A percentile compares a stretch with the other conserved stretches of the same genome.
These are phyloP conservation scores for Antigone vipio DNA, from an alignment of 2,113 vertebrate genomes.

Conservation along the genomic window DNA sequence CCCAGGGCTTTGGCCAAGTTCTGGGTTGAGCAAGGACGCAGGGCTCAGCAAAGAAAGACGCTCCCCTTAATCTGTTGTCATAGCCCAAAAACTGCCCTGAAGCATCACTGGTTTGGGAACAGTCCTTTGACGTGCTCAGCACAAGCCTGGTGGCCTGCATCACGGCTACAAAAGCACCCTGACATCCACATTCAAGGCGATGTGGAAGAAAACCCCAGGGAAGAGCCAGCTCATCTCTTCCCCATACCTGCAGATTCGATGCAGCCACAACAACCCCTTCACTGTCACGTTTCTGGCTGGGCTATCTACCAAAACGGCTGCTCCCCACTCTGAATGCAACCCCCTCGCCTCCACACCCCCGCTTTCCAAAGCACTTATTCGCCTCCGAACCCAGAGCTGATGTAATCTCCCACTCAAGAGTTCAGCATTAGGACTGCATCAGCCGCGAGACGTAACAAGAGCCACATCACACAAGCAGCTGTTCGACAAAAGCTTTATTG, in stretches of 20 bases:
- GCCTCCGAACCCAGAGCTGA: conserved; percentile 12
- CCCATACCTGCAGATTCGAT: background rate
- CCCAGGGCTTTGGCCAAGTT: background rate
- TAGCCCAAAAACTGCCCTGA: background rate
- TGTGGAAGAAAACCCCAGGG: background rate
- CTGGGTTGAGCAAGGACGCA: background rate
- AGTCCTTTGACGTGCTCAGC: accelerated
- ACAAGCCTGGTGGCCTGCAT: background rate
- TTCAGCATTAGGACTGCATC: conserved; percentile 47
- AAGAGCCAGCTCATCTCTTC: background rate
- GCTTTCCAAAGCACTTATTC: background rate
- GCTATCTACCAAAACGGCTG: background rate
- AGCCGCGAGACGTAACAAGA: background rate
- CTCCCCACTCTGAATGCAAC: background rate
- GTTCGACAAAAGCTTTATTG: conserved; percentile 68
- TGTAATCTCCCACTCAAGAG: conserved; percentile 33
- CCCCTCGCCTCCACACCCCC: background rate
- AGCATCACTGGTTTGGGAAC: background rate
- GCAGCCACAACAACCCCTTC: background rate
- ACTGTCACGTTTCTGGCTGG: accelerated
- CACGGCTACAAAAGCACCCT: background rate
- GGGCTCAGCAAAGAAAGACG: background rate
- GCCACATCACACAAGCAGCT: conserved; percentile 63
- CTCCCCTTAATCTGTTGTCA: background rate
- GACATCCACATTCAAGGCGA: background rate